A percentile compares a stretch with the other conserved stretches of the same genome.
These are phyloP conservation scores for Etheostoma cragini DNA, from an alignment of 2,113 vertebrate species.

Conservation along the genomic window DNA sequence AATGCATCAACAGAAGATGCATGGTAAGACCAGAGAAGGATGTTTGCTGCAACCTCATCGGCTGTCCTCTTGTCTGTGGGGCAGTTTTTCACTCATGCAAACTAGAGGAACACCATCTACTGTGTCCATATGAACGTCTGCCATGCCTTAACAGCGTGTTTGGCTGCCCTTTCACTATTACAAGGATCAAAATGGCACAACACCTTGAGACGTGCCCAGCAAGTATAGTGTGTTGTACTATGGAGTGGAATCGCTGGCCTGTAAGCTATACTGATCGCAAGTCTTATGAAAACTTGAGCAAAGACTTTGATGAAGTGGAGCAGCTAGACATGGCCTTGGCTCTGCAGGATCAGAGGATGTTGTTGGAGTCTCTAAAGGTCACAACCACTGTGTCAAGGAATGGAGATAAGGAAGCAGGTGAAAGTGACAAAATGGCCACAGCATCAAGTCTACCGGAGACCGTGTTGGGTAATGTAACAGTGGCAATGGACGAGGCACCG, in stretches of 20 bases:
- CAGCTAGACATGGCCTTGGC: slow-evolving; percentile 98
- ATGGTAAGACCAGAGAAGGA: slow-evolving; percentile 92
- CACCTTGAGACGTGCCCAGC: slow-evolving; percentile 95
- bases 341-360: slow-evolving; percentile 97
- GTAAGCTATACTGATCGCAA: slow-evolving; percentile 97
- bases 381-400: slow-evolving; percentile 92
- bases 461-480: slow-evolving; percentile 81
- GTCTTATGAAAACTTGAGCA: slow-evolving; percentile 97
- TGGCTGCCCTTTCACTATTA: slow-evolving; percentile 93
- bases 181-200: slow-evolving; percentile 93
- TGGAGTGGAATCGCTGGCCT: slow-evolving; percentile 99
- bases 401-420: slow-evolving; percentile 82
- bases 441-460: slow-evolving; percentile 80
- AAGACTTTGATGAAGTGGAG: slow-evolving; percentile 95
- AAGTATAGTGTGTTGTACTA: slow-evolving; percentile 98
- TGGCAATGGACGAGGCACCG: slow-evolving; percentile 90
- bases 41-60: slow-evolving; percentile 93
- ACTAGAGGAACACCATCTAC: slow-evolving; percentile 91
- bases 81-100: slow-evolving; percentile 97
- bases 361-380: slow-evolving; percentile 96
- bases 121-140: slow-evolving; percentile 95
- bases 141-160: slow-evolving; percentile 95
- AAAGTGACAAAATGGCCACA: slow-evolving; percentile 85
- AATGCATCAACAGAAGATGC: slow-evolving; percentile 95
- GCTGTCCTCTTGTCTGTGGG: slow-evolving; percentile 94